Evolutionary conservation across 2,797 vertebrate species (phyloP), one percentile per base, ranked within the genome.

Genomic region (Dendrocincla fuliginosa): DNA sequence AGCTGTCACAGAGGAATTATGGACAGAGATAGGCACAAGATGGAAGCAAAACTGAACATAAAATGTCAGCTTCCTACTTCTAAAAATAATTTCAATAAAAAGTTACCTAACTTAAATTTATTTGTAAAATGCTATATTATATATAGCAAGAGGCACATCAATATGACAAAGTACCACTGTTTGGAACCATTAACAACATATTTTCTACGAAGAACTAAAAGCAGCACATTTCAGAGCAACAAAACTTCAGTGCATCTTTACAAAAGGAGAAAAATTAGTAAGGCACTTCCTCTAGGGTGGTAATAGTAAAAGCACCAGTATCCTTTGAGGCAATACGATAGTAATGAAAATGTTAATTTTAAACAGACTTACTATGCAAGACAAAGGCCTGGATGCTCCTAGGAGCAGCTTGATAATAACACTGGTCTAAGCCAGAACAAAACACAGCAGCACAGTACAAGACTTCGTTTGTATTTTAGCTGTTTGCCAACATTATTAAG

Each of bases 51-150:
- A 56, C 37, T 57, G 60, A 57, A 13, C 0, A 1, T 12, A 37
- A 78, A 61, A 52, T 9, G 25, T 35, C 52, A 68, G 10, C n/a
- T 56, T 85, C 75, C 37, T 77, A 25, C 49, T 69, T 91, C 68
- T 56, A 77, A 64, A 93, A 92, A 86, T 25, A 17, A 92, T 41
- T 69, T 70, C 76, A 67, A 5, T 63, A 8, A 70, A 13, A 53
- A 49, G 55, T 88, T 85, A 85, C 37, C 91, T 84, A 76, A 92
- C 39, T 91, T 92, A 74, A 25, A 89, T 96, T 97, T 96, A 97
- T 96, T 97, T 95, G 82, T 93, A 84, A 97, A 97, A 95, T 92
- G 92, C 87, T 93, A 81, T 94, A 95, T 93, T 78, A 73, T 50
- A 84, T 89, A 92, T 97, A 97, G 92, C 93, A 88, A 56, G 44